Conservation (phyloP, 2,113 vertebrate genomes). For the Podarcis muralis region DNA sequence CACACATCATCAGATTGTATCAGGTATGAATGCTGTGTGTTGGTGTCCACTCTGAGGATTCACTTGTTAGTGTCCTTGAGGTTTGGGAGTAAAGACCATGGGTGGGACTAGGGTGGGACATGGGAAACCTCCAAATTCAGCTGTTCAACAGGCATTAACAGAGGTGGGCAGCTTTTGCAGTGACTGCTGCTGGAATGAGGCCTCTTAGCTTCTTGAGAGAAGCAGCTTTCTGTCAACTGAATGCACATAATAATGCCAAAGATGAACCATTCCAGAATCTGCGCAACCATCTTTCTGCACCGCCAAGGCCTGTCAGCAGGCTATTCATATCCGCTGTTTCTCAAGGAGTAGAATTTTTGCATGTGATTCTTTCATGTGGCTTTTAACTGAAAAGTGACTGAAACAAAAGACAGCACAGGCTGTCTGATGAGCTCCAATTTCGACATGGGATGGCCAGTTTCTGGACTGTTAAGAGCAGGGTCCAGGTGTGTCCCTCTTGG, state of each 20-base stretch:
- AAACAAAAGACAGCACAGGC: not conserved
- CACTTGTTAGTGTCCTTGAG: not conserved
- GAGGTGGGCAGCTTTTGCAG: not conserved
- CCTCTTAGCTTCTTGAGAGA: not conserved
- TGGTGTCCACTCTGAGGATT: not conserved
- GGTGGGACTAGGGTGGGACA: too few species aligned
- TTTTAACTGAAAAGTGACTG: not conserved
- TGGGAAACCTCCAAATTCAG: too few species aligned
- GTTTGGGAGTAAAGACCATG: not conserved
- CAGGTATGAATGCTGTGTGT: slow-evolving; percentile 79
- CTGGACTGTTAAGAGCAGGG: not conserved
- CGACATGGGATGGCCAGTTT: not conserved
- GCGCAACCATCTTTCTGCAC: not conserved
- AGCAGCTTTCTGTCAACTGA: not conserved
- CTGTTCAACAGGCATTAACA: not conserved
- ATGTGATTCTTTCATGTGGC: not conserved
- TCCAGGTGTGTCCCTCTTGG: not conserved
- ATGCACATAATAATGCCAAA: not conserved
- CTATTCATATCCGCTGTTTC: not conserved
- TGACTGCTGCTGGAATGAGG: not conserved
- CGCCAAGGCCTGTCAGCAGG: not conserved
- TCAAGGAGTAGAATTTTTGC: not conserved
- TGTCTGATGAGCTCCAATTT: not conserved
- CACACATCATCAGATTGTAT: slow-evolving; percentile 96
- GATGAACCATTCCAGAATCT: rapidly evolving